These are phyloP conservation scores for Venturia canescens DNA, from an alignment of 1,140 invertebrate genomes.

Conservation along the genomic window DNA sequence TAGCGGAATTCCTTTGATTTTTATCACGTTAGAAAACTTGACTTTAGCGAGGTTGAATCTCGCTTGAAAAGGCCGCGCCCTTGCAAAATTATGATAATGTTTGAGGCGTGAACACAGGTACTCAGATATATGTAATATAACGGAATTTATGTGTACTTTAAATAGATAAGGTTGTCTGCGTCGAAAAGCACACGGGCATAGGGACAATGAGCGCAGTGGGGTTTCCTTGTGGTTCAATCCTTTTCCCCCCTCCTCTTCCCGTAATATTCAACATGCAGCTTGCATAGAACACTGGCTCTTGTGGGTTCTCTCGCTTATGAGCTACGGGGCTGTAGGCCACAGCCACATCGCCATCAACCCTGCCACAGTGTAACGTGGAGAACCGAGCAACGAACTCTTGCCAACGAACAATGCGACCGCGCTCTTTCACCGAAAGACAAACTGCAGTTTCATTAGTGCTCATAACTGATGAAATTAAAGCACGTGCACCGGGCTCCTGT, in stretches of 20 bases:
- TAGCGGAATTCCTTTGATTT: too few relatives aligned
- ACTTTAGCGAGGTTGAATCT: not conserved
- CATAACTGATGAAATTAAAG: conserved; percentile 61
- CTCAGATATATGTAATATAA: not conserved
- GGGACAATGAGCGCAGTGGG: conserved; percentile 35
- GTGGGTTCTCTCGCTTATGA: conserved; percentile 8
- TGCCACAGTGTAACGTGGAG: conserved; percentile 44
- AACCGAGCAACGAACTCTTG: conserved; percentile 35
- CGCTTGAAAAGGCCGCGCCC: not conserved
- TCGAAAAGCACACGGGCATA: conserved; percentile 14
- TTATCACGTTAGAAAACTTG: not conserved
- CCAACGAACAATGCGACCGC: conserved; percentile 53
- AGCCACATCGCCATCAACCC: conserved; percentile 30
- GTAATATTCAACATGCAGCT: not conserved
- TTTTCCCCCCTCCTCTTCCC: not conserved
- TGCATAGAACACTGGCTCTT: conserved; percentile 13
- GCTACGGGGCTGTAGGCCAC: conserved; percentile 24
- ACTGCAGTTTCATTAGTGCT: conserved; percentile 63
- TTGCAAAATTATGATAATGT: conserved; percentile 28
- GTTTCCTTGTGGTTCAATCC: conserved; percentile 33
- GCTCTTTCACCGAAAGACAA: conserved; percentile 56
- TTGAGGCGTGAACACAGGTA: not conserved
- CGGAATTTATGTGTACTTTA: not conserved
- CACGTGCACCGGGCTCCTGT: conserved; percentile 1
- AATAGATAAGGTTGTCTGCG: not conserved